Evolutionary conservation across 2,888 invertebrate genomes (phyloP).

Genomic region (Brachycybe producta): DNA sequence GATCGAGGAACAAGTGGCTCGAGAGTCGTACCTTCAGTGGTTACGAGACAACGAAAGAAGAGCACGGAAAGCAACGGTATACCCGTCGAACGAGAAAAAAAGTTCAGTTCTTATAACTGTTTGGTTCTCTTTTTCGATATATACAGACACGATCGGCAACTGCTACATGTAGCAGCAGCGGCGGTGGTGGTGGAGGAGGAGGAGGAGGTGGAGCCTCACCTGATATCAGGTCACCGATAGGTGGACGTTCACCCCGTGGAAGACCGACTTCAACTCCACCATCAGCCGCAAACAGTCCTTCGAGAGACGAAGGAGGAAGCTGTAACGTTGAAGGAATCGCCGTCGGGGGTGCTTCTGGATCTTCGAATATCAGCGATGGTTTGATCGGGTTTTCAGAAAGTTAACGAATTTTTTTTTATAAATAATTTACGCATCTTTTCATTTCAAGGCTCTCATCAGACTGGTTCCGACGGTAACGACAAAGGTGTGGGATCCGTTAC

Average conservation of each 20-base stretch:
- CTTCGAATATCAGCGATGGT: not conserved
- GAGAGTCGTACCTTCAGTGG: constrained; percentile 73
- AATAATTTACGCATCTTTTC: not conserved
- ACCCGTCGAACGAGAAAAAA: constrained; percentile 14
- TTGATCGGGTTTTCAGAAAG: too few species aligned
- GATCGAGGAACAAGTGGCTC: constrained; percentile 74
- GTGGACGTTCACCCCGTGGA: constrained; percentile 19
- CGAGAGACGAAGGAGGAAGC: constrained; percentile 5
- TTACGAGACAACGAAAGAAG: constrained; percentile 49
- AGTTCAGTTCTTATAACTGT: too few species aligned
- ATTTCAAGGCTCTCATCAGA: too few species aligned
- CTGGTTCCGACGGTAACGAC: not conserved
- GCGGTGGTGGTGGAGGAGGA: constrained; percentile 13
- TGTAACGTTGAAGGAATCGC: not conserved
- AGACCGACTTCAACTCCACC: constrained; percentile 16
- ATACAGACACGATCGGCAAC: constrained; percentile 22
- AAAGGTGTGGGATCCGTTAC: constrained; percentile 14
- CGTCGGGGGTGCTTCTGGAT: not conserved
- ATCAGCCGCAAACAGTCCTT: constrained; percentile 22
- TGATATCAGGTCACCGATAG: constrained; percentile 10
- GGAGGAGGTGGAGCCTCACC: constrained; percentile 8
- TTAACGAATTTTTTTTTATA: not conserved
- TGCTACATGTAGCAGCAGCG: constrained; percentile 24
- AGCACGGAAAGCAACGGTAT: constrained; percentile 34
- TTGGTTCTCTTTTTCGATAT: too few species aligned